Evolutionary conservation across 2,888 invertebrate genomes (phyloP), one percentile per base, ranked within the genome.

Genomic region (Drosophila percnosoma): DNA sequence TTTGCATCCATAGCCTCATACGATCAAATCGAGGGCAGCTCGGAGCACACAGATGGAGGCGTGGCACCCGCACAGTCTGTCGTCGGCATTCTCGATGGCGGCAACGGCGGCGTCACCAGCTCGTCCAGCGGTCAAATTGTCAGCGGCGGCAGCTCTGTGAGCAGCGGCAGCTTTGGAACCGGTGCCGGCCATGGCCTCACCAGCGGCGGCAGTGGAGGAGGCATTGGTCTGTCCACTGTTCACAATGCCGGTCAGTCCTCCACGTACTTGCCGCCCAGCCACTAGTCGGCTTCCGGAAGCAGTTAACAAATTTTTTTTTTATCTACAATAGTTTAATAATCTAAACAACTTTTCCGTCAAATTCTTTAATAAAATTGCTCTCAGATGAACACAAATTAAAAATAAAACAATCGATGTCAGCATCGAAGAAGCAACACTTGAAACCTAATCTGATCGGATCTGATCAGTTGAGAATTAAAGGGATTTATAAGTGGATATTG

Each of bases 21-120:
- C 67, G 92, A 92, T 79, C 81, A 81, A 59, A 83, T 92, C 69
- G 89, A 92, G 72, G 92, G 92, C 54, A 84, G 89, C 24, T 92
- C 92, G n/a, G 91, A 92, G 78, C 79, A 91, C 61, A 86, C 87
- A 49, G 88, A 92, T 65, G 92, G 88, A 57, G 92, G 92, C 34
- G 82, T 91, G 59, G 92, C 92, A n/a, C 92, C 90, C 15, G 86
- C 91, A 21, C 90, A 91, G 53, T 92, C 92, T 33, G 92, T 92
- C n/a, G 90, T 92, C 31, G 92, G 92, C 45, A 84, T 91, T 59
- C 61, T 92, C 42, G 91, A 84, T 55, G 83, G 82, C 29, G 81
- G 79, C 54, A 73, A 36, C 53, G 73, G 65, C 51, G 72, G 68
- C 42, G 15, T n/a, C 27, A 24, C 53, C 55, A 52, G 61, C 58